Conservation (phyloP, 2,888 invertebrate genomes). For the Eulithis prunata region DNA sequence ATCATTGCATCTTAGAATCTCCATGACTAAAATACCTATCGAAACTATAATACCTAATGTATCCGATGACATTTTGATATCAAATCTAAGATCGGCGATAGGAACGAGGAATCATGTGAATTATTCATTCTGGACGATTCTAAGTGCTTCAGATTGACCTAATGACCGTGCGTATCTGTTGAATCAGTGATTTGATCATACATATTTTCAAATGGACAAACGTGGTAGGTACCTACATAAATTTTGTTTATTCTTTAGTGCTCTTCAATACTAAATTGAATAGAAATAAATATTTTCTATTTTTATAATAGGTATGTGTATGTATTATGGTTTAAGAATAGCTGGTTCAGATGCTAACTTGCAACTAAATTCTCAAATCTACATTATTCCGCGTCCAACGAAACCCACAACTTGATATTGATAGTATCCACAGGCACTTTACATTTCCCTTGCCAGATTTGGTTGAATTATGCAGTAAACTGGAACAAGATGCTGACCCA, state of each 20-base stretch:
- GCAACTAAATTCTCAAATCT: background rate
- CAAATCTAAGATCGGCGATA: constrained; percentile 32
- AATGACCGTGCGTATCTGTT: background rate
- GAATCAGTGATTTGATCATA: background rate
- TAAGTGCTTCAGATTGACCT: constrained; percentile 5
- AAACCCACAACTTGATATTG: constrained; percentile 3
- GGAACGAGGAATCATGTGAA: constrained; percentile 29
- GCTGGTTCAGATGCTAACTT: too few relatives aligned
- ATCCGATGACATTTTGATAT: constrained; percentile 34
- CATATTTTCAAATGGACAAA: background rate
- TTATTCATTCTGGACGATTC: constrained; percentile 31
- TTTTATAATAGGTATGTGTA: too few relatives aligned
- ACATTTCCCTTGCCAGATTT: background rate
- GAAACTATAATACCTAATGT: constrained; percentile 4
- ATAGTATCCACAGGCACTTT: constrained; percentile 5
- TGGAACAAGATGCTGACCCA: constrained; percentile 17
- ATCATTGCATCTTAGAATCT: too few relatives aligned
- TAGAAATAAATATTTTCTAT: too few relatives aligned
- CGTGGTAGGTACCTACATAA: too few relatives aligned
- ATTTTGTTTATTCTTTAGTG: too few relatives aligned
- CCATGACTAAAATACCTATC: background rate
- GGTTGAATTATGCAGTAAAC: constrained; percentile 21
- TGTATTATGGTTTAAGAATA: too few relatives aligned
- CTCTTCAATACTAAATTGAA: too few relatives aligned
- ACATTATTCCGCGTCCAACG: background rate